Base-by-base conservation (phyloP, 2,113 vertebrate species). In the Vireo altiloquus region DNA sequence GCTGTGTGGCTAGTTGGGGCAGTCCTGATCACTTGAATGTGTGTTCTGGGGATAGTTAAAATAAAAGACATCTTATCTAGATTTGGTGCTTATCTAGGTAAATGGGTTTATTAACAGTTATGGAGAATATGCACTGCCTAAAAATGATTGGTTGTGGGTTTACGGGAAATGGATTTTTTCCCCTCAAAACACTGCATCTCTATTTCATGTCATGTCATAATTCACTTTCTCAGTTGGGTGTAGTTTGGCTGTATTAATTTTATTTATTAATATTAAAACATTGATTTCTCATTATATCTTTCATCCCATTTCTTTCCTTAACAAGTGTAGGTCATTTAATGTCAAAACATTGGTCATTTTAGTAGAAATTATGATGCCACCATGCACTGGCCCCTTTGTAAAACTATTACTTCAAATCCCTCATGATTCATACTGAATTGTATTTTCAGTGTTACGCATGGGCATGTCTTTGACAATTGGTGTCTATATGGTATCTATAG, bases 401-500 rank as follows among this genome's bases (percentile, higher is more conserved):
- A 83, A 74, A 40, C 16, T 90, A 25, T 80, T 15, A 12, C 13
- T 92, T 77, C 4, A 6, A 25, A 18, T 84, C n/a, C 11, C 7
- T 78, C 3, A 0, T 15, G 2, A 12, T 60, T 60, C 37, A 0
- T 61, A n/a, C 2, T 56, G 42, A 71, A 68, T 64, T 76, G 13
- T 82, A 37, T 60, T 91, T 75, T 87, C 65, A 33, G 23, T 27
- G 7, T 69, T 72, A 31, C 8, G 6, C 20, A 13, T 39, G 15
- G 49, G 16, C 33, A 46, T 39, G 8, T 69, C 71, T 63, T 53
- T 80, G 63, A 42, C 18, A 35, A 21, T 68, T 2, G 0, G 13
- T 77, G 22, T 78, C 52, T 65, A 1, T 75, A 15, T 25, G 31
- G 2, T 69, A 22, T 53, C 40, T 85, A 0, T 39, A 27, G 9